phyloP scores from a whole-genome alignment of 1,140 invertebrate species.

The Littorina saxatilis region DNA sequence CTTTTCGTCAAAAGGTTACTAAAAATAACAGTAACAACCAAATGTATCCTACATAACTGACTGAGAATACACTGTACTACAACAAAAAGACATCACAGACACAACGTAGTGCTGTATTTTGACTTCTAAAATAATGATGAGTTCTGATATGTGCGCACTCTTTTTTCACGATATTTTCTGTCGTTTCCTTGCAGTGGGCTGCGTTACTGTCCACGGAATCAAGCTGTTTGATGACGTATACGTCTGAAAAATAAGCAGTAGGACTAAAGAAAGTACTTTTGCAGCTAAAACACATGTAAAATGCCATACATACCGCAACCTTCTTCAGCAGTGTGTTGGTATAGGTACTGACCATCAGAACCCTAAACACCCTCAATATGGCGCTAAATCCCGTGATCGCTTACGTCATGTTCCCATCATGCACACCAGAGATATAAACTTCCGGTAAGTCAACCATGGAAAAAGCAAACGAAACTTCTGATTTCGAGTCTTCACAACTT shows the following conservation, averaged over 20 bases:
- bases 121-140: not conserved
- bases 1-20: no score
- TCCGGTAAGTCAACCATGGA: conserved; percentile 22
- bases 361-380: conserved; percentile 59
- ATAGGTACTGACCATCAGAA: conserved; percentile 15
- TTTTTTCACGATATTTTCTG: not conserved
- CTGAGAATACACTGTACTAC: no score
- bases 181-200: no score
- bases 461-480: conserved; percentile 53
- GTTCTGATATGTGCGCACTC: not conserved
- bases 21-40: no score
- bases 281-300: not conserved
- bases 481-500: conserved; percentile 81
- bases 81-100: no score
- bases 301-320: not conserved
- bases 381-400: conserved; percentile 62
- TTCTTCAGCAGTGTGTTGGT: not conserved
- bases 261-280: no score
- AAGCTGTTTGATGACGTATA: no score
- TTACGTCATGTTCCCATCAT: conserved; percentile 53
- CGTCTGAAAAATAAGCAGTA: no score
- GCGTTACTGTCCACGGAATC: no score
- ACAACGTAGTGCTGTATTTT: no score
- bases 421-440: conserved; percentile 29
- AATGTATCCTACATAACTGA: no score